Evolutionary conservation across 2,113 vertebrate species (phyloP).

Genomic region (Scytalopus superciliaris): DNA sequence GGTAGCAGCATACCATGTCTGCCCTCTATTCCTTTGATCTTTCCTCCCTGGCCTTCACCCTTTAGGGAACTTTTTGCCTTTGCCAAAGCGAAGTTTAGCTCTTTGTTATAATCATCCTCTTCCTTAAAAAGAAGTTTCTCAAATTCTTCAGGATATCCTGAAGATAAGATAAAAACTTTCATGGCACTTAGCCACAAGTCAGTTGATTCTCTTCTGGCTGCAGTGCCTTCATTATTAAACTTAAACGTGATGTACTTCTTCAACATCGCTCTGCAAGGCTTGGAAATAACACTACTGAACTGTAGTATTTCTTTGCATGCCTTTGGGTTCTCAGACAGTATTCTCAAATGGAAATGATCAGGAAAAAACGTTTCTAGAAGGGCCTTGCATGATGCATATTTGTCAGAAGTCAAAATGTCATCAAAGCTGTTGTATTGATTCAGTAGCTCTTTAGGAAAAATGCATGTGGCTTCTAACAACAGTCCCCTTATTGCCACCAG

Average conservation of each 20-base stretch:
- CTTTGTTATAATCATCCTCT: conserved; percentile 70
- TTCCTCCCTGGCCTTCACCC: conserved; percentile 17
- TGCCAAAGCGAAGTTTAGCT: conserved; percentile 36
- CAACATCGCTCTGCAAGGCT: conserved; percentile 45
- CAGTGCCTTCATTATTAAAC: conserved; percentile 49
- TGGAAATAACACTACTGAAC: conserved; percentile 30
- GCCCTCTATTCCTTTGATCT: conserved; percentile 62
- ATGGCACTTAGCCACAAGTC: conserved; percentile 77
- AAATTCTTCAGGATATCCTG: conserved; percentile 73
- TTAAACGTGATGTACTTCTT: conserved; percentile 64
- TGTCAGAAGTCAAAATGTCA: conserved; percentile 54
- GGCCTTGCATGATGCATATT: conserved; percentile 49
- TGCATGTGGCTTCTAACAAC: conserved; percentile 67
- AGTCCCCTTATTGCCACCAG: conserved; percentile 73
- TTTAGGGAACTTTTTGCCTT: neutral
- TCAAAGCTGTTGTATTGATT: conserved; percentile 59
- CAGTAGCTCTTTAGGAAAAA: conserved; percentile 63
- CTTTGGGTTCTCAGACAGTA: conserved; percentile 73
- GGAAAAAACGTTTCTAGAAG: conserved; percentile 74
- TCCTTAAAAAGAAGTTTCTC: conserved; percentile 71
- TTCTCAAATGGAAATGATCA: conserved; percentile 78
- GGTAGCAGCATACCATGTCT: conserved; percentile 77
- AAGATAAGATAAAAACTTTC: conserved; percentile 71
- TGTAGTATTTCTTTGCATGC: conserved; percentile 72
- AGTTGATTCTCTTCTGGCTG: conserved; percentile 75